Percentiles rank a stretch among this genome's conserved stretches.
Evolutionary conservation across 2,113 vertebrate genomes (phyloP).

Genomic region (Callipepla californica): DNA sequence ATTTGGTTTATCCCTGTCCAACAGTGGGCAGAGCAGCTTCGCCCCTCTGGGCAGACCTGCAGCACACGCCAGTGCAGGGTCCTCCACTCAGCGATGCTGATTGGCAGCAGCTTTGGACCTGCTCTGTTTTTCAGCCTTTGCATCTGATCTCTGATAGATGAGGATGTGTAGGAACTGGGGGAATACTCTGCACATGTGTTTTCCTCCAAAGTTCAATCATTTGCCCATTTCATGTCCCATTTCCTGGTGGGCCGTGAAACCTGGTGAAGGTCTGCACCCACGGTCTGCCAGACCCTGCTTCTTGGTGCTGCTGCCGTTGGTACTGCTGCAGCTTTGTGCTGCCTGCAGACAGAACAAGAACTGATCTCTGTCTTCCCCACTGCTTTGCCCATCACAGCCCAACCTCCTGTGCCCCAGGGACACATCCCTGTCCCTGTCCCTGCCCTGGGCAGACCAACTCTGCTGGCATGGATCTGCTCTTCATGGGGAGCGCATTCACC

Average conservation of each 20-base stretch:
- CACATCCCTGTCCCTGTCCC: accelerated
- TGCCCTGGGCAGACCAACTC: not conserved
- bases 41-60: not conserved
- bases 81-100: not conserved
- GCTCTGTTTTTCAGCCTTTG: not conserved
- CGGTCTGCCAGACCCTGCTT: not conserved
- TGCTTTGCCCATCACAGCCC: not conserved
- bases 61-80: not conserved
- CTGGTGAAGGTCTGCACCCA: not conserved
- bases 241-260: accelerated
- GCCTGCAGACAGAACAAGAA: not conserved
- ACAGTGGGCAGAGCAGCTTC: not conserved
- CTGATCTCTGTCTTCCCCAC: accelerated
- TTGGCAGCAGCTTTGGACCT: not conserved
- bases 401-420: accelerated
- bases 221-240: not conserved
- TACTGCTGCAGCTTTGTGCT: not conserved
- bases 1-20: not conserved
- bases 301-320: not conserved
- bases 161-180: accelerated
- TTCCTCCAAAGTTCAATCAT: not conserved
- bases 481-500: accelerated
- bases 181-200: not conserved
- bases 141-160: not conserved
- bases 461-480: accelerated